Conservation (phyloP, 2,113 vertebrate species). For the Entosphenus tridentatus region DNA sequence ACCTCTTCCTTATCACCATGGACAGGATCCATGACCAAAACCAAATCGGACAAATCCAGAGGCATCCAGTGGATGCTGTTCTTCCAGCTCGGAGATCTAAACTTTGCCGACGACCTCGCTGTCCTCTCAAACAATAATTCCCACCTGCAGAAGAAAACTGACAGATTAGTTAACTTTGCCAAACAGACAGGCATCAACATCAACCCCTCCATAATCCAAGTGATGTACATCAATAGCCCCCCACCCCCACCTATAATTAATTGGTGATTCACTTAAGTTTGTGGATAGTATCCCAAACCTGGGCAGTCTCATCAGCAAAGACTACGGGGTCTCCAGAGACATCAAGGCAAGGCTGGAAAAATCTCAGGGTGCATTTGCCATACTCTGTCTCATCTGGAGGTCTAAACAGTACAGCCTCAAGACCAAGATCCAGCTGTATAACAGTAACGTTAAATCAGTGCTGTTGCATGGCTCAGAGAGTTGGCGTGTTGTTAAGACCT, state of each 20-base stretch:
- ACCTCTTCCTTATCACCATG: background rate
- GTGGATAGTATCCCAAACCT: background rate
- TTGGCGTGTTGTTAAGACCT: background rate
- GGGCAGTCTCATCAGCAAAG: constrained; percentile 3
- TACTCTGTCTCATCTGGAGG: background rate
- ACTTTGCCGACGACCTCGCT: background rate
- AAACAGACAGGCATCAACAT: background rate
- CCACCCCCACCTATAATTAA: background rate
- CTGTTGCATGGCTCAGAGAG: background rate
- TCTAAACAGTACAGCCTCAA: background rate
- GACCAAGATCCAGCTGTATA: background rate
- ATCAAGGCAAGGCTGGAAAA: background rate
- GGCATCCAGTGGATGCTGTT: background rate
- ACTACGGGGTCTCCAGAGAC: background rate
- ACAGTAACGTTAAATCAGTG: background rate
- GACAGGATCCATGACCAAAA: background rate
- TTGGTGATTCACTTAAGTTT: background rate
- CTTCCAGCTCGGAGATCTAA: background rate
- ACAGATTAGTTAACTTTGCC: background rate
- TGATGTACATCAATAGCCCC: background rate
- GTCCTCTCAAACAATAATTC: background rate
- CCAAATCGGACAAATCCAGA: background rate
- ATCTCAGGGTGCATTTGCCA: background rate
- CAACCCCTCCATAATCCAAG: background rate
- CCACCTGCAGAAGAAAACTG: background rate